These are phyloP conservation scores for Diprion similis DNA, from an alignment of 1,140 invertebrate genomes.

Conservation along the genomic window DNA sequence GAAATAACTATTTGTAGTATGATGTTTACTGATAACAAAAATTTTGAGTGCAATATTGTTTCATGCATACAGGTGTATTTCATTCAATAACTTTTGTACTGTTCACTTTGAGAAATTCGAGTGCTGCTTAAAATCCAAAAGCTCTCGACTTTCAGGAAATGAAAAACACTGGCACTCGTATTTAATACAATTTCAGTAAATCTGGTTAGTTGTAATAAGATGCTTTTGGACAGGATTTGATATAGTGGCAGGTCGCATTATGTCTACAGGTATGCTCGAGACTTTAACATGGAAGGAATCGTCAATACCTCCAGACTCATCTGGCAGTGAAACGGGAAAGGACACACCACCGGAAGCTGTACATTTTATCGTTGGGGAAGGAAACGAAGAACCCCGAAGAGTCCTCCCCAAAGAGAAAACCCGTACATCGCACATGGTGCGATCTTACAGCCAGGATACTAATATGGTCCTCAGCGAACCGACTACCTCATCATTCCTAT, in stretches of 20 bases:
- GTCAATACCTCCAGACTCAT: conserved; percentile 56
- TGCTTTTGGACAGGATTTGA: conserved; percentile 17
- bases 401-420: conserved; percentile 28
- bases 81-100: too few species aligned
- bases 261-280: conserved; percentile 53
- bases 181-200: too few species aligned
- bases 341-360: conserved; percentile 54
- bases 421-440: conserved; percentile 36
- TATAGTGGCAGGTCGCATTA: conserved; percentile 29
- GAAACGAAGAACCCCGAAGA: conserved; percentile 25
- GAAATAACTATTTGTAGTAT: too few species aligned
- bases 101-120: too few species aligned
- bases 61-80: too few species aligned
- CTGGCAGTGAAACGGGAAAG: conserved; percentile 57
- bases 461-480: conserved; percentile 44
- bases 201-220: background rate
- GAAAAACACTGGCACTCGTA: too few species aligned
- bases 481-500: conserved; percentile 43
- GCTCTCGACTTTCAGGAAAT: too few species aligned
- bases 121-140: too few species aligned
- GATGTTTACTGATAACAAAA: too few species aligned
- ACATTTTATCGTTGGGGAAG: conserved; percentile 53
- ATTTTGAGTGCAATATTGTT: too few species aligned
- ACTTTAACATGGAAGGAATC: conserved; percentile 56
- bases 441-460: conserved; percentile 56